Conservation (phyloP, 2,888 invertebrate genomes). For the Oscheius sp. region DNA sequence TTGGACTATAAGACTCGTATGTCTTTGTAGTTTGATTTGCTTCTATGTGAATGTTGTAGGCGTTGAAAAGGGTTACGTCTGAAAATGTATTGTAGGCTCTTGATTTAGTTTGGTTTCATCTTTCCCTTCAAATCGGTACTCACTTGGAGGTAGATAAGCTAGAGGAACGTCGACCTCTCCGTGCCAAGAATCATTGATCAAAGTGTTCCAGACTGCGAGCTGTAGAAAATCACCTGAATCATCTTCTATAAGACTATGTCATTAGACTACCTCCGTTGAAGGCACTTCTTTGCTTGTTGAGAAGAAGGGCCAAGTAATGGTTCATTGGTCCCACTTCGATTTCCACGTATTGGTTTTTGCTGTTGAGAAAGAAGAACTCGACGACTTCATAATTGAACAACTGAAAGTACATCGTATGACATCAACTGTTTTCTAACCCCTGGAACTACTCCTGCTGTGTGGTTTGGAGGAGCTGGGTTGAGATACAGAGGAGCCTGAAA, state of each 20-base stretch:
- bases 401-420: constrained; percentile 43
- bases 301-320: constrained; percentile 74
- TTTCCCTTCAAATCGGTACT: constrained; percentile 3
- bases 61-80: constrained; percentile 44
- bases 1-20: constrained; percentile 27
- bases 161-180: constrained; percentile 76
- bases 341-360: constrained; percentile 75
- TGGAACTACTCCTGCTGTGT: constrained; percentile 34
- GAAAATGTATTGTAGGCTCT: constrained; percentile 21
- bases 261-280: constrained; percentile 73
- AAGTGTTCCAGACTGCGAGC: constrained; percentile 64
- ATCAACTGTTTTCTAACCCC: constrained; percentile 1
- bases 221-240: constrained; percentile 67
- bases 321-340: constrained; percentile 77
- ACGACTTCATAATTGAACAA: constrained; percentile 75
- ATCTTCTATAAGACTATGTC: background rate
- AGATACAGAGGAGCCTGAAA: constrained; percentile 29
- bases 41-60: constrained; percentile 32
- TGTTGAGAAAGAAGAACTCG: constrained; percentile 77
- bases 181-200: constrained; percentile 65
- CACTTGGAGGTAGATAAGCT: constrained; percentile 75
- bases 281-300: constrained; percentile 75
- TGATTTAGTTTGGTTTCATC: too few species aligned
- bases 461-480: constrained; percentile 30
- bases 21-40: constrained; percentile 1